These are phyloP conservation scores for Ianthella basta DNA, from an alignment of 37 sponge, comb jelly and placozoan genomes.

Conservation along the genomic window DNA sequence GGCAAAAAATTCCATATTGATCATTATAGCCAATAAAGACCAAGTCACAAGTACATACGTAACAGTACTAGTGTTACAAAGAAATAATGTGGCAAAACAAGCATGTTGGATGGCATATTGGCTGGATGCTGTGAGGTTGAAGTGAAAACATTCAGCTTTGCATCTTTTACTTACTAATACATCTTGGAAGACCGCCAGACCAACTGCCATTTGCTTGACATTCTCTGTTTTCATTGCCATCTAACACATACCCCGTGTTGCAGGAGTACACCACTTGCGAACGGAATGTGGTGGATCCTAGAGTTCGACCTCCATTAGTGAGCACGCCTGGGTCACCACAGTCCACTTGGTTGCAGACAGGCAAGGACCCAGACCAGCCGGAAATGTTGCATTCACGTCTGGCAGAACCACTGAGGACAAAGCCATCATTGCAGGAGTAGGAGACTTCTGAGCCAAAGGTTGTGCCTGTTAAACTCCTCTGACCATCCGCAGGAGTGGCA, in stretches of 20 bases:
- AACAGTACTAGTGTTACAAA: too few species aligned
- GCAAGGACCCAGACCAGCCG: slow-evolving; percentile 16
- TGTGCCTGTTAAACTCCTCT: background rate
- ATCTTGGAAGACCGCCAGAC: slow-evolving; percentile 58
- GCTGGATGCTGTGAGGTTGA: too few species aligned
- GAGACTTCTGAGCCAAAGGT: slow-evolving; percentile 25
- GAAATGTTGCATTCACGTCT: background rate
- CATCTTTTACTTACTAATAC: slow-evolving; percentile 38
- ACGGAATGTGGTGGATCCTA: background rate
- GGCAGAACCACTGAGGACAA: background rate
- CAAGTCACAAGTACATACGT: too few species aligned
- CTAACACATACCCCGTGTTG: slow-evolving; percentile 43
- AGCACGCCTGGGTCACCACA: slow-evolving; percentile 20
- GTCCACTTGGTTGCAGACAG: slow-evolving; percentile 15
- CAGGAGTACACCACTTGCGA: slow-evolving; percentile 18
- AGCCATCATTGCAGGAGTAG: slow-evolving; percentile 48
- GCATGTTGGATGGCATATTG: too few species aligned
- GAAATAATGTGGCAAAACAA: too few species aligned
- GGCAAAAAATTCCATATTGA: too few species aligned
- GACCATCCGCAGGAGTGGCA: slow-evolving; percentile 47
- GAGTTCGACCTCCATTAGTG: slow-evolving; percentile 1
- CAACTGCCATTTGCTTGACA: slow-evolving; percentile 62
- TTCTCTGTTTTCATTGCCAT: slow-evolving; percentile 33
- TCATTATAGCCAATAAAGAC: too few species aligned
- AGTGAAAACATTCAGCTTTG: background rate